These are phyloP conservation scores for Cremastinae sp. DNA, from an alignment of 2,888 invertebrate genomes.

Conservation along the genomic window DNA sequence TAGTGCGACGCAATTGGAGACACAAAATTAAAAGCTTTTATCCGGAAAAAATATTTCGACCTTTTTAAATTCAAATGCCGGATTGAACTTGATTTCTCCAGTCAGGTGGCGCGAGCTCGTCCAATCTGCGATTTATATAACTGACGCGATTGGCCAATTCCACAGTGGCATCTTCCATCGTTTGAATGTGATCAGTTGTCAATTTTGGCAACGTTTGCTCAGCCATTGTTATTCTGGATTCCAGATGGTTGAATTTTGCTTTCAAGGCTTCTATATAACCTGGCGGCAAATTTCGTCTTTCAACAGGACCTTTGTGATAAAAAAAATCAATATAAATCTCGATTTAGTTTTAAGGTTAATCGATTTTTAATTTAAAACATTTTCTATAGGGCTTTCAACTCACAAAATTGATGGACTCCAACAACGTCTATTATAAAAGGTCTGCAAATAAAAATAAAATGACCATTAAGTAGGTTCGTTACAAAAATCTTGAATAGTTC, in stretches of 20 bases:
- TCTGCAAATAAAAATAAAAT: conserved; percentile 68
- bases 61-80: conserved; percentile 39
- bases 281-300: conserved; percentile 77
- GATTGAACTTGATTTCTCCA: conserved; percentile 78
- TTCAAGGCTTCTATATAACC: conserved; percentile 81
- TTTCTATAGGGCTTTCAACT: too few relatives aligned
- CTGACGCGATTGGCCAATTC: conserved; percentile 79
- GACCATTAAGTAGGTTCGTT: neutral
- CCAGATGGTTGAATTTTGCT: conserved; percentile 79
- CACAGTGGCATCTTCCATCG: conserved; percentile 80
- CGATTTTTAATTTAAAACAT: neutral
- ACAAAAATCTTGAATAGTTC: neutral
- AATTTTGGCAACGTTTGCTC: conserved; percentile 80
- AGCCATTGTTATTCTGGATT: conserved; percentile 76
- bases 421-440: conserved; percentile 80
- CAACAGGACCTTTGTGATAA: conserved; percentile 69
- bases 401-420: conserved; percentile 80
- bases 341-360: neutral
- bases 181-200: conserved; percentile 78
- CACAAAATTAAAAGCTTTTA: too few relatives aligned
- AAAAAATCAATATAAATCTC: conserved; percentile 57
- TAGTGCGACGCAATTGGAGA: too few relatives aligned
- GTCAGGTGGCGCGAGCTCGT: conserved; percentile 80
- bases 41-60: too few relatives aligned
- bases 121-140: conserved; percentile 80